Percentiles rank a stretch among this genome's conserved stretches.
phyloP scores from a whole-genome alignment of 2,113 vertebrate genomes.

The Oreocharis arfaki region DNA sequence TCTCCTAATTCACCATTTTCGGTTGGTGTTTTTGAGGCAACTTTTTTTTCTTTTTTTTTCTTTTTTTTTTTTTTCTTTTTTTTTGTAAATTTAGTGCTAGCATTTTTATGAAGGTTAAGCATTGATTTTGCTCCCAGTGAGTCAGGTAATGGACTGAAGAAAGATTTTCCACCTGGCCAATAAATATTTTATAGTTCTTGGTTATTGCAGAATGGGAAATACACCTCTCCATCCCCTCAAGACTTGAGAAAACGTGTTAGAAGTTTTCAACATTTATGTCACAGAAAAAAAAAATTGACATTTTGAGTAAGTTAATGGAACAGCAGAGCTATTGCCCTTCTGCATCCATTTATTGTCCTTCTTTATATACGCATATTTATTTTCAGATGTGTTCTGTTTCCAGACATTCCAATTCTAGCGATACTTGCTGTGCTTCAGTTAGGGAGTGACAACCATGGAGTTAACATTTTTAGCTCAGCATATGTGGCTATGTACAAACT shows the following conservation, averaged over 20 bases:
- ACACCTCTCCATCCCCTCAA: neutral
- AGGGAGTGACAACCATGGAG: neutral
- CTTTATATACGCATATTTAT: neutral
- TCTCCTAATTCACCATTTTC: neutral
- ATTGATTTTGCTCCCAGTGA: neutral
- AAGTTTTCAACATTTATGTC: neutral
- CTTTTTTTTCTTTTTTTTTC: too few relatives aligned
- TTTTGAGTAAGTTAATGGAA: neutral
- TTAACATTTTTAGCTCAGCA: constrained; percentile 45
- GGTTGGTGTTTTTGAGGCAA: neutral
- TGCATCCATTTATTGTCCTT: neutral
- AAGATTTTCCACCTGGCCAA: neutral
- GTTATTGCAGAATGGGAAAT: neutral
- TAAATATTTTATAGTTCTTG: neutral
- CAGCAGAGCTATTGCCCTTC: neutral
- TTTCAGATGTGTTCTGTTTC: neutral
- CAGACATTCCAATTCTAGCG: neutral
- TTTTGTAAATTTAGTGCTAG: neutral
- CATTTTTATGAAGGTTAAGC: neutral
- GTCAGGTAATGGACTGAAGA: neutral
- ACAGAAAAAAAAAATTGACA: neutral
- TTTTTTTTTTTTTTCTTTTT: neutral
- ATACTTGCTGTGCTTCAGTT: neutral
- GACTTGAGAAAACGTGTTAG: neutral
- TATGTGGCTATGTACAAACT: neutral